These are phyloP conservation scores for Crocidura indochinensis DNA, from an alignment of 2,797 vertebrate species.

Conservation along the genomic window DNA sequence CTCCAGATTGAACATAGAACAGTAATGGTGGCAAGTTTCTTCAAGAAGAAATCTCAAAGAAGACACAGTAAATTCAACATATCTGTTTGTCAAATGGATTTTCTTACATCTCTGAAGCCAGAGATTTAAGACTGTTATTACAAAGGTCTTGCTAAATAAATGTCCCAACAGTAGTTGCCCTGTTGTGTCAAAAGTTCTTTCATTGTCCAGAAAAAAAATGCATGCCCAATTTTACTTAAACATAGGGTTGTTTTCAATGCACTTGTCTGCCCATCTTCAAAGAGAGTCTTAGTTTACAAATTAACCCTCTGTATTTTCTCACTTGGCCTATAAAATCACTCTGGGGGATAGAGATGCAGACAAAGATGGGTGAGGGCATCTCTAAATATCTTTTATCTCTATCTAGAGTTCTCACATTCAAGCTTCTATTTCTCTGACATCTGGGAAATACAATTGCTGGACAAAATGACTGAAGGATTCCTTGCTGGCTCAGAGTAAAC, in stretches of 20 bases:
- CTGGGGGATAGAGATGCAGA: conserved; percentile 7
- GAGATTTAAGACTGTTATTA: conserved; percentile 42
- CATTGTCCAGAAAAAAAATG: neutral
- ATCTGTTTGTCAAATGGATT: neutral
- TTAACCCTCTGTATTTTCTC: conserved; percentile 71
- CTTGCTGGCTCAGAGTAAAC: neutral
- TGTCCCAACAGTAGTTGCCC: neutral
- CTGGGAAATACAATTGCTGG: neutral
- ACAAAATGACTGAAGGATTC: neutral
- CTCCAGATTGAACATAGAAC: neutral
- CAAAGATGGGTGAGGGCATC: conserved; percentile 7
- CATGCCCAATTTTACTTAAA: conserved; percentile 46
- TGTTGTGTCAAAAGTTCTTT: conserved; percentile 48
- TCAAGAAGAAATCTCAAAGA: conserved; percentile 31
- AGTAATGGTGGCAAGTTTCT: neutral
- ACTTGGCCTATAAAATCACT: conserved; percentile 71
- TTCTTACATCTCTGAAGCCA: conserved; percentile 36
- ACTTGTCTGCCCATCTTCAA: conserved; percentile 74
- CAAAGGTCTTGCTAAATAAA: conserved; percentile 51
- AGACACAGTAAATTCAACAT: neutral
- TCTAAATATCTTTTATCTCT: conserved; percentile 54
- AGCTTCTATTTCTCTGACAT: neutral
- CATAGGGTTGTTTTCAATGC: conserved; percentile 68
- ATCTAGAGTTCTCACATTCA: neutral
- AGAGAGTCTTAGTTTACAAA: conserved; percentile 70